Conservation (phyloP, 2,113 vertebrate genomes). For the Dasyornis broadbenti region DNA sequence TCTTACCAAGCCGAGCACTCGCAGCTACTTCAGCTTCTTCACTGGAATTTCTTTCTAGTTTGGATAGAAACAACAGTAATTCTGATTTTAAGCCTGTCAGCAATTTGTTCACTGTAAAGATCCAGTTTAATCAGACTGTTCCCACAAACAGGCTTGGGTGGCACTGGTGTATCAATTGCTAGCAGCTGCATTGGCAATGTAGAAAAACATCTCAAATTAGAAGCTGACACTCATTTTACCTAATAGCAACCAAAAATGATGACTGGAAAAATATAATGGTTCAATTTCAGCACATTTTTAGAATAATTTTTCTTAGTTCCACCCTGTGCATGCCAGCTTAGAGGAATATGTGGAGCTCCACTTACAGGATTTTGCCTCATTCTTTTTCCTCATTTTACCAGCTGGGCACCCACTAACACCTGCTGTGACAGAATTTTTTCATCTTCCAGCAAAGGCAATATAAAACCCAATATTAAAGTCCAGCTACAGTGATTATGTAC, state of each 20-base stretch:
- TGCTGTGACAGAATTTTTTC: neutral
- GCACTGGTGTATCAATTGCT: neutral
- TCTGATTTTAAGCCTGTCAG: neutral
- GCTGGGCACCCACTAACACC: neutral
- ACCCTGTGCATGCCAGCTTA: neutral
- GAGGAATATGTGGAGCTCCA: neutral
- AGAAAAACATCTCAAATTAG: neutral
- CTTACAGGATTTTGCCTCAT: neutral
- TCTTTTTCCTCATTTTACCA: neutral
- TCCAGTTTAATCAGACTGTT: slow-evolving; percentile 10
- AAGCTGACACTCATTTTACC: neutral
- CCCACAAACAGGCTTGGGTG: neutral
- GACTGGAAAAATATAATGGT: neutral
- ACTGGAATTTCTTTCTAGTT: neutral
- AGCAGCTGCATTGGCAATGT: neutral
- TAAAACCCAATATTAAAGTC: neutral
- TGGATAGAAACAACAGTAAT: neutral
- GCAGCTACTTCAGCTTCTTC: neutral
- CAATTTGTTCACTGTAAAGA: slow-evolving; percentile 14
- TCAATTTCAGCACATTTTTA: neutral
- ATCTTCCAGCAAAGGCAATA: neutral
- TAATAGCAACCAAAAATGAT: neutral
- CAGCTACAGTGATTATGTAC: neutral
- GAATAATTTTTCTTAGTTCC: neutral
- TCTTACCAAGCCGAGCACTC: neutral